A percentile compares a stretch with the other conserved stretches of the same genome.
These are phyloP conservation scores for Salmo trutta DNA, from an alignment of 2,797 vertebrate species.

Conservation along the genomic window DNA sequence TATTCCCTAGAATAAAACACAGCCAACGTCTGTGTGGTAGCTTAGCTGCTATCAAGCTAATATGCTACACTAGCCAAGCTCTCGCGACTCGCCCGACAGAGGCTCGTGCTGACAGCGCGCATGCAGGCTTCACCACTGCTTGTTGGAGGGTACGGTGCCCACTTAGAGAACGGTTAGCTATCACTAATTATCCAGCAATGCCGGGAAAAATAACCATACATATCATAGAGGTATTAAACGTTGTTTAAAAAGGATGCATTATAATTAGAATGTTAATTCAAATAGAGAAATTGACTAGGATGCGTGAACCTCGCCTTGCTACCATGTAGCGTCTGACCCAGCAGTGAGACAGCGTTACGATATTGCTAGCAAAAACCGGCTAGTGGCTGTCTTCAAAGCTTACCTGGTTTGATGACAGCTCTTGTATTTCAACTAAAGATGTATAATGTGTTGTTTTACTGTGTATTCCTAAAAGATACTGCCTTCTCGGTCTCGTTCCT, in stretches of 20 bases:
- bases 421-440: conserved; percentile 65
- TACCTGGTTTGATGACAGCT: conserved; percentile 63
- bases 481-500: conserved; percentile 47
- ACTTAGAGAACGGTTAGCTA: neutral
- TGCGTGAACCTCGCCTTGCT: conserved; percentile 31
- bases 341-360: conserved; percentile 45
- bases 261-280: neutral
- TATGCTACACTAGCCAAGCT: conserved; percentile 5
- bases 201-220: neutral
- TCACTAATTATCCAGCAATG: neutral
- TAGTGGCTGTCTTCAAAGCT: conserved; percentile 58
- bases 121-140: conserved; percentile 5
- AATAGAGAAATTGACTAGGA: neutral
- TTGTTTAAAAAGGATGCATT: neutral
- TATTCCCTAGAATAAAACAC: neutral
- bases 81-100: neutral
- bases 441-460: conserved; percentile 40
- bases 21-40: neutral
- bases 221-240: neutral
- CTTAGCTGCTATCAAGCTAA: conserved; percentile 8
- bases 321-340: conserved; percentile 1
- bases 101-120: neutral
- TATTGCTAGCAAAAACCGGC: conserved; percentile 53
- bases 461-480: conserved; percentile 58
- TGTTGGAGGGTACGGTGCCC: neutral